Evolutionary conservation across 2,888 invertebrate species (phyloP).

Genomic region (Lymantria monacha): DNA sequence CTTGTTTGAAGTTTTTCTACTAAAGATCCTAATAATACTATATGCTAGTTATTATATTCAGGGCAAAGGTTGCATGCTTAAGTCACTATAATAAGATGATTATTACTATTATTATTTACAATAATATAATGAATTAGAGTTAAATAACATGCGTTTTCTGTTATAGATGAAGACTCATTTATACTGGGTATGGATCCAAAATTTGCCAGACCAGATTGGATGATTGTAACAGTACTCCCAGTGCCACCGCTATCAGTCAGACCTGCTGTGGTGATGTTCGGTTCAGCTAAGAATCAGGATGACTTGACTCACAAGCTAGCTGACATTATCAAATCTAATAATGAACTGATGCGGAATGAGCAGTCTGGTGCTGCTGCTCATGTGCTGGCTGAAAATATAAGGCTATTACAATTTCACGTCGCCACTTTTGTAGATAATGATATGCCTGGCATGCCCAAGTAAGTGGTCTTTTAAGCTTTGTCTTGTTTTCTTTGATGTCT

Average conservation of each 20-base stretch:
- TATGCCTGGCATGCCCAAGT: conserved; percentile 97
- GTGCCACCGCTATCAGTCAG: conserved; percentile 98
- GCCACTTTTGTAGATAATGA: conserved; percentile 99
- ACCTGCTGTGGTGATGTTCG: conserved; percentile 99
- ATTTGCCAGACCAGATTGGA: conserved; percentile 99
- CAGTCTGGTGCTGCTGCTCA: conserved; percentile 98
- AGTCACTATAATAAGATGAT: too few species aligned
- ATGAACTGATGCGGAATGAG: conserved; percentile 97
- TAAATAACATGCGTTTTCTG: neutral
- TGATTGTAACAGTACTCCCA: conserved; percentile 98
- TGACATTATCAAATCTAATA: conserved; percentile 99
- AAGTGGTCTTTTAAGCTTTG: conserved; percentile 31
- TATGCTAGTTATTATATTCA: too few species aligned
- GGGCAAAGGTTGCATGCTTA: too few species aligned
- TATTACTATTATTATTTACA: too few species aligned
- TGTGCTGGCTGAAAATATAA: conserved; percentile 97
- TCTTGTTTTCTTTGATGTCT: neutral
- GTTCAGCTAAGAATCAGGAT: conserved; percentile 99
- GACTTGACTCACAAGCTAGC: conserved; percentile 99
- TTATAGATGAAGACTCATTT: conserved; percentile 95
- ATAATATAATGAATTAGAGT: too few species aligned
- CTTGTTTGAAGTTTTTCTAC: too few species aligned
- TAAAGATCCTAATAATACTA: too few species aligned
- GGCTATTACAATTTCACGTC: conserved; percentile 99
- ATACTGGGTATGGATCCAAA: conserved; percentile 98